Evolutionary conservation across 2,888 invertebrate species (phyloP), one percentile per base, ranked within the genome.

Genomic region (Ormyrus rosae): DNA sequence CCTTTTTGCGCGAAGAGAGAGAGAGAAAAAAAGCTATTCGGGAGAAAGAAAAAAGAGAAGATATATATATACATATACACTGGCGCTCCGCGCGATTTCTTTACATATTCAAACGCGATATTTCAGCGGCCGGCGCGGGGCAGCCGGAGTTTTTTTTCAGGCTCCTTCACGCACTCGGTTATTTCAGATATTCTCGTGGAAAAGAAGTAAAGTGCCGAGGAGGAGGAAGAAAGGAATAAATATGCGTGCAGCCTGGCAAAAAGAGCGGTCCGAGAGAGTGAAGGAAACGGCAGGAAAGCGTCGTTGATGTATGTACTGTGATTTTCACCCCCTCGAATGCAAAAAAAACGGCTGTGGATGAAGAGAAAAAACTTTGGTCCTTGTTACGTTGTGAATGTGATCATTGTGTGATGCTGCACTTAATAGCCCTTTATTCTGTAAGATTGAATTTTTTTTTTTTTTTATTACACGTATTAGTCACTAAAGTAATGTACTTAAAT

Each of bases 311-410:
- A 83, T 85, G 81, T 81, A 61, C 65, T 50, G 64, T 80, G 83
- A 84, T 82, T 81, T 83, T 73, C 67, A 64, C 74, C 73, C 61
- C 48, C 50, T 55, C 11, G 19, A 13, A 19, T 9, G 56, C 6
- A 64, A 45, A 45, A 13, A 13, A 34, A 34, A 9, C 7, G 9
- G 13, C 50, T 58, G 11, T 9, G 13, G 9, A 48, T 13, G 46
- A 19, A 11, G 70, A 60, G 72, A 68, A 60, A 78, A 81, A 76
- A 78, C 11, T 34, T 5, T 82, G 83, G 79, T 83, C 83, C 83
- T 84, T 81, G 84, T 85, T 86, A 83, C 84, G 83, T 85, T 86
- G 86, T 86, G 85, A 86, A 86, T 86, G 86, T 83, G 77, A 84
- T 84, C 86, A 86, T 86, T 86, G 86, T 86, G 85, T 86, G 86